These are phyloP conservation scores for Danaus chrysippus DNA, from an alignment of 2,888 invertebrate species.

Conservation along the genomic window DNA sequence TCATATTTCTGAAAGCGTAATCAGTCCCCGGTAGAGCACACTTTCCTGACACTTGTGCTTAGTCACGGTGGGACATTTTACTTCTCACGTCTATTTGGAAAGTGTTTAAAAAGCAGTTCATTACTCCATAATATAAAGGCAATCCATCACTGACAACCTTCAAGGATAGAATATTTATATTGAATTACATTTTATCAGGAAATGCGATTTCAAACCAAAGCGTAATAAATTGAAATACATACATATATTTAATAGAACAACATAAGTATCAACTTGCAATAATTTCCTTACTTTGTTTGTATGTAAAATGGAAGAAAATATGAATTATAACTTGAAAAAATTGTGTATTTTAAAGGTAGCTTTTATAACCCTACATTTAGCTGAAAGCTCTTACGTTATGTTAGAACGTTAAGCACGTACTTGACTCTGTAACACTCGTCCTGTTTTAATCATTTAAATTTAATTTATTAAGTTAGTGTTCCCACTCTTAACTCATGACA, in stretches of 20 bases:
- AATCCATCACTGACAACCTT: constrained; percentile 68
- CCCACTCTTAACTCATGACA: too few relatives aligned
- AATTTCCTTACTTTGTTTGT: too few relatives aligned
- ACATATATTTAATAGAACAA: too few relatives aligned
- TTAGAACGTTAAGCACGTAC: neutral
- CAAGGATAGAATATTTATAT: constrained; percentile 55
- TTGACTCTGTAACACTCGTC: neutral
- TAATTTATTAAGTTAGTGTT: too few relatives aligned
- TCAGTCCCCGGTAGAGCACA: constrained; percentile 22
- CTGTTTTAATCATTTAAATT: neutral
- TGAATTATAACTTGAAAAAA: too few relatives aligned
- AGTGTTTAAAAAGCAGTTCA: constrained; percentile 59
- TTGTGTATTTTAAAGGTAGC: neutral
- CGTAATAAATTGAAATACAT: too few relatives aligned
- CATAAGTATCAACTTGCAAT: too few relatives aligned
- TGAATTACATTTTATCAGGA: constrained; percentile 11
- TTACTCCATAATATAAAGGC: constrained; percentile 65
- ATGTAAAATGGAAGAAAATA: too few relatives aligned
- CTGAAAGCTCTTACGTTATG: neutral
- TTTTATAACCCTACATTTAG: neutral
- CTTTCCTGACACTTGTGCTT: constrained; percentile 47
- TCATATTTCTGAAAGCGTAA: constrained; percentile 28
- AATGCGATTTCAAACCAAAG: too few relatives aligned
- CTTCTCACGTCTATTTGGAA: constrained; percentile 47
- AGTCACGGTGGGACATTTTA: constrained; percentile 47